These are phyloP conservation scores for Glareola pratincola DNA, from an alignment of 2,113 vertebrate species.

Conservation along the genomic window DNA sequence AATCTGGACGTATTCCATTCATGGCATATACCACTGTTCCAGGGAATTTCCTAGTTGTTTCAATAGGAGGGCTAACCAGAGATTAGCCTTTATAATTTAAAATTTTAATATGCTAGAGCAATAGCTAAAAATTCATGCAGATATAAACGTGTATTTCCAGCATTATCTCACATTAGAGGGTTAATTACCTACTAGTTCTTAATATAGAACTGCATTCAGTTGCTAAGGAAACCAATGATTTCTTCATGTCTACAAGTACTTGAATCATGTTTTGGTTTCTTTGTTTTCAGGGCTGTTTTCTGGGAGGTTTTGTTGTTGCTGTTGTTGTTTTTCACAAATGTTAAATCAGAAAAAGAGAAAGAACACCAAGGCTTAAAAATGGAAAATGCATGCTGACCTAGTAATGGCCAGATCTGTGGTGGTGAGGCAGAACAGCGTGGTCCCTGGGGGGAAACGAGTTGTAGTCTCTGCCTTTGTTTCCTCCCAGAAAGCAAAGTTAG, in stretches of 20 bases:
- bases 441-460: not conserved
- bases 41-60: not conserved
- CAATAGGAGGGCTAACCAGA: not conserved
- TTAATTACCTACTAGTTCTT: constrained; percentile 68
- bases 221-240: constrained; percentile 63
- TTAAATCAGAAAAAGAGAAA: not conserved
- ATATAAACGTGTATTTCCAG: constrained; percentile 37
- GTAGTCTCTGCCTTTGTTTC: not conserved
- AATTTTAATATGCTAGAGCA: constrained; percentile 2
- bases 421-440: not conserved
- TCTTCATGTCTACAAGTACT: constrained; percentile 33
- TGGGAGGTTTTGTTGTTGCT: not conserved
- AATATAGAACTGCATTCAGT: constrained; percentile 54
- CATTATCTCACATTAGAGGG: constrained; percentile 57
- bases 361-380: not conserved
- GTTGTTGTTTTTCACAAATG: not conserved
- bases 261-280: constrained; percentile 19
- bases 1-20: not conserved
- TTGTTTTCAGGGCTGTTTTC: constrained; percentile 1
- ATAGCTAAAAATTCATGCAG: constrained; percentile 5
- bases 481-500: not conserved
- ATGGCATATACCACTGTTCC: not conserved
- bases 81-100: not conserved
- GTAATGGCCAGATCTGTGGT: not conserved
- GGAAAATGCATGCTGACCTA: not conserved